Evolutionary conservation across 2,797 vertebrate species (phyloP), one percentile per base, ranked within the genome.

Genomic region (Alcedo quadribrachys): DNA sequence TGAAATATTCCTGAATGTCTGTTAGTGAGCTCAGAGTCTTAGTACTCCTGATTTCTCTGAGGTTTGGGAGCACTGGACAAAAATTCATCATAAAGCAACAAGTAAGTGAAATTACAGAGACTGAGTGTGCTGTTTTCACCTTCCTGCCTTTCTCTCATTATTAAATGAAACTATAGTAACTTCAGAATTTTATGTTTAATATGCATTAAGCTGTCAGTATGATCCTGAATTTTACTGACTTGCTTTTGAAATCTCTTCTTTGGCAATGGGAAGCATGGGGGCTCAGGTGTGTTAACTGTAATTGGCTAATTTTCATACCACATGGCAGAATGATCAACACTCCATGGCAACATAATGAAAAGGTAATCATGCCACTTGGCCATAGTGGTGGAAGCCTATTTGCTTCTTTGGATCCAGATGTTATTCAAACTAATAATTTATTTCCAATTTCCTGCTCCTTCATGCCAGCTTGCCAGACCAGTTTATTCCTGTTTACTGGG

Each of bases 171-270:
- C 10, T 53, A n/a, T 32, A 84, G 43, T 46, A 79, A 70, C 63
- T 79, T 84, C 50, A 83, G 32, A 76, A 83, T 76, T 91, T 85
- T 48, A 24, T 63, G 51, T 63, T 92, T 66, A 94, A 89, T 83
- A 91, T 6, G 6, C 19, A 89, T 91, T 83, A 88, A 78, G 20
- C 51, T 92, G 71, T 67, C 78, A 76, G 27, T 22, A 55, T 37
- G 5, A 40, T 82, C 89, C 73, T 83, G 73, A 90, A 85, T 83
- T 53, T 87, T 81, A 61, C 77, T 85, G 81, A 91, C 75, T 92
- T 90, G 28, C 46, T 60, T 95, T 92, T 89, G 76, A 94, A 93
- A 93, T 73, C 79, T 84, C 54, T 84, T 79, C 45, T 53, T 57
- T 85, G 76, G 84, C 85, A 89, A 89, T 30, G 28, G 30, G 18